These are phyloP conservation scores for Pachyramphus minor DNA, from an alignment of 2,113 vertebrate species.

Conservation along the genomic window DNA sequence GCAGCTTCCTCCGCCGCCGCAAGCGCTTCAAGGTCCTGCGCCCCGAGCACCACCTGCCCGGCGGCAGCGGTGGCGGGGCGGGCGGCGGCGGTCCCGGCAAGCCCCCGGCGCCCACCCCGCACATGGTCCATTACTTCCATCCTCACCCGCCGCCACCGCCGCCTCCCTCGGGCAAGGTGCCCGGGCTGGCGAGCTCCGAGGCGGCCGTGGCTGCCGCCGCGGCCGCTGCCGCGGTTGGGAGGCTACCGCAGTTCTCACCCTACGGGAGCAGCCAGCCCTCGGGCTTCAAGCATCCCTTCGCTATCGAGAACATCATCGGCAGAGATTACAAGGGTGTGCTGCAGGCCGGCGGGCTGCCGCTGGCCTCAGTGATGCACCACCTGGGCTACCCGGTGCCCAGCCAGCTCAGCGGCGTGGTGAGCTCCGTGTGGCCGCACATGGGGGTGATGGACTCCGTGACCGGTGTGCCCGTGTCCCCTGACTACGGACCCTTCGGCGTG, in stretches of 20 bases:
- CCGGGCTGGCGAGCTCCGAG: not conserved
- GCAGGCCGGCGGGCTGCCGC: slow-evolving; percentile 84
- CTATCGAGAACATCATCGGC: slow-evolving; percentile 75
- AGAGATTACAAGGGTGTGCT: slow-evolving; percentile 94
- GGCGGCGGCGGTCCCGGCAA: not conserved
- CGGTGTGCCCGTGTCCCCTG: slow-evolving; percentile 79
- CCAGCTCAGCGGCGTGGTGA: slow-evolving; percentile 87
- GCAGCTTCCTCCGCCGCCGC: slow-evolving; percentile 93
- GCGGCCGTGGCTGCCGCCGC: slow-evolving; percentile 64
- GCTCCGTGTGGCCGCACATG: slow-evolving; percentile 93
- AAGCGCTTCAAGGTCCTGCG: slow-evolving; percentile 95
- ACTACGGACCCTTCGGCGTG: slow-evolving; percentile 89
- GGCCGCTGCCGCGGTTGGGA: slow-evolving; percentile 72
- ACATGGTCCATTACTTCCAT: slow-evolving; percentile 42
- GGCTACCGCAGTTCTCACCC: slow-evolving; percentile 85
- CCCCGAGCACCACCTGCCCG: slow-evolving; percentile 76
- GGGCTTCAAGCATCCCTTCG: slow-evolving; percentile 92
- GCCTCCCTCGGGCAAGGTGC: slow-evolving; percentile 62
- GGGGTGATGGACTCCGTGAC: slow-evolving; percentile 88
- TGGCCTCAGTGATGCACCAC: slow-evolving; percentile 95
- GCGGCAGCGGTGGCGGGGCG: not conserved
- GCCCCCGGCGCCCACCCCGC: not conserved
- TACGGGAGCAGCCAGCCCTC: slow-evolving; percentile 68
- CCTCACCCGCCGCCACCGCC: slow-evolving; percentile 64
- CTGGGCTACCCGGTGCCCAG: slow-evolving; percentile 89